A percentile compares a stretch with the other conserved stretches of the same genome.
Conservation (phyloP, 2,888 invertebrate genomes). For the Melanargia galathea region DNA sequence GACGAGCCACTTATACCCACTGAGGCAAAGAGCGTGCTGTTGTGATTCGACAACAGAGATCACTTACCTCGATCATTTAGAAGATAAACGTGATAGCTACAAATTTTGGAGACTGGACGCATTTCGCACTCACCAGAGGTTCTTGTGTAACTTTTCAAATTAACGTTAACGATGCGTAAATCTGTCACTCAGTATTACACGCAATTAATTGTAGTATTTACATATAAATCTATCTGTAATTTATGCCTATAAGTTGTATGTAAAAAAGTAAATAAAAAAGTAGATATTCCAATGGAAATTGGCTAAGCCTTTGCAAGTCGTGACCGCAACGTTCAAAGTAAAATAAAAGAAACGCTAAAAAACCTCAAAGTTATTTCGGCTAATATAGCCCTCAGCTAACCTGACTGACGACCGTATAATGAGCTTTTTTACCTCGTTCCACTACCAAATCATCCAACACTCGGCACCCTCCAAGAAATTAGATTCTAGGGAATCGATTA, state of each 20-base stretch:
- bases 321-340: neutral
- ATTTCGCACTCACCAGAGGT: too few species aligned
- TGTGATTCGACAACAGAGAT: conserved; percentile 7
- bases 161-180: too few species aligned
- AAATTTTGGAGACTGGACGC: too few species aligned
- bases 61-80: neutral
- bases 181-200: too few species aligned
- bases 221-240: too few species aligned
- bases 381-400: conserved; percentile 32
- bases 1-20: neutral
- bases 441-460: neutral
- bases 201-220: too few species aligned
- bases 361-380: neutral
- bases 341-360: neutral
- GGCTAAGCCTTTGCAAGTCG: neutral
- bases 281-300: neutral
- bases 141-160: too few species aligned
- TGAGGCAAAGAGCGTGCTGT: neutral
- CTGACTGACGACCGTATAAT: conserved; percentile 49
- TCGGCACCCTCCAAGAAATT: conserved; percentile 34
- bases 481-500: conserved; percentile 44
- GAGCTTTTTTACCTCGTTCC: conserved; percentile 40
- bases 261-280: neutral
- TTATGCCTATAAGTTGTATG: too few species aligned
- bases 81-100: too few species aligned